These are phyloP conservation scores for Liparis tanakae DNA, from an alignment of 2,797 vertebrate species.

Conservation along the genomic window DNA sequence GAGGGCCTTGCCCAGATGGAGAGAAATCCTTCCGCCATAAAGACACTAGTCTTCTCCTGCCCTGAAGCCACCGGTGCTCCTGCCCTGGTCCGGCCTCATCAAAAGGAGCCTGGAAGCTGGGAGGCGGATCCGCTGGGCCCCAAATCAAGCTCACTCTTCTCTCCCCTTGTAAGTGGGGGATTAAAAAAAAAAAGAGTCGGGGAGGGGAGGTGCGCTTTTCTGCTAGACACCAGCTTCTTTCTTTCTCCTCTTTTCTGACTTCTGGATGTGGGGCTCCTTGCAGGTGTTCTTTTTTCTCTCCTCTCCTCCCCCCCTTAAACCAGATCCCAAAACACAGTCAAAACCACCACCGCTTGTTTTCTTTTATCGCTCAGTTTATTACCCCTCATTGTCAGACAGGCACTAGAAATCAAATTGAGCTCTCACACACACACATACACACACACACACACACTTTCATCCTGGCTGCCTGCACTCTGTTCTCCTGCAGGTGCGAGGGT, in stretches of 20 bases:
- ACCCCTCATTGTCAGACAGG: constrained; percentile 83
- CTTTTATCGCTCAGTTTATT: constrained; percentile 80
- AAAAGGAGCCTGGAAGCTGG: constrained; percentile 80
- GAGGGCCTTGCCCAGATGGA: constrained; percentile 83
- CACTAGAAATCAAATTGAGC: constrained; percentile 81
- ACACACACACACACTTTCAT: constrained; percentile 75
- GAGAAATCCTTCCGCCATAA: constrained; percentile 80
- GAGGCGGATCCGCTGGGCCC: constrained; percentile 80
- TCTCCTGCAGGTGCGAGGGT: constrained; percentile 85
- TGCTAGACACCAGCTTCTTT: constrained; percentile 85
- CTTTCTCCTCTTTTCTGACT: constrained; percentile 76
- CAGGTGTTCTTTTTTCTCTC: constrained; percentile 82
- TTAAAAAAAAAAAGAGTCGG: constrained; percentile 55
- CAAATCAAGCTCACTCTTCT: constrained; percentile 80
- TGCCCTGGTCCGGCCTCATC: constrained; percentile 79
- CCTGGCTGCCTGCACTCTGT: constrained; percentile 83
- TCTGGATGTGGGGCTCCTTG: constrained; percentile 76
- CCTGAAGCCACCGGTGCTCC: constrained; percentile 79
- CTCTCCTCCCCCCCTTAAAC: constrained; percentile 53
- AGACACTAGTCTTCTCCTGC: constrained; percentile 80
- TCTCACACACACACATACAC: constrained; percentile 34
- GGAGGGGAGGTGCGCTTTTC: constrained; percentile 67
- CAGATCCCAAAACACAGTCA: constrained; percentile 58
- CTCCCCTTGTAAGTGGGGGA: constrained; percentile 69
- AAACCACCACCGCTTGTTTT: constrained; percentile 63